phyloP scores from a whole-genome alignment of 2,113 vertebrate genomes.

The Tonatia bakeri region DNA sequence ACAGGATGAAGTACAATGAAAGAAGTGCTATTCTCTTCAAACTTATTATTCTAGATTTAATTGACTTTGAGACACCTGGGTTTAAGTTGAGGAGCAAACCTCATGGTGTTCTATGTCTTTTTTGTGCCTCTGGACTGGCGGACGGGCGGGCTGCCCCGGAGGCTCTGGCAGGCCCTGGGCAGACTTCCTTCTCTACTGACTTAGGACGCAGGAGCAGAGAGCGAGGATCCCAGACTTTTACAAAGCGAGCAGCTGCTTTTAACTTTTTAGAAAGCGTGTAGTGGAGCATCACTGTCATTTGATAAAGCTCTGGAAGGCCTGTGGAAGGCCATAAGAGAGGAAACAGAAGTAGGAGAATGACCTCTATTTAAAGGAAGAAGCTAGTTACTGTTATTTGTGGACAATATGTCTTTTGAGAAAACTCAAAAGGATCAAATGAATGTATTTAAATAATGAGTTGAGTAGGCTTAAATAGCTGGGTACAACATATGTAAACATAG shows the following conservation, averaged over 20 bases:
- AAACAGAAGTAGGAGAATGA: slow-evolving; percentile 9
- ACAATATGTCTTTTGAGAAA: not conserved
- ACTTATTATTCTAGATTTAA: not conserved
- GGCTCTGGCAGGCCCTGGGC: not conserved
- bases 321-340: not conserved
- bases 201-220: not conserved
- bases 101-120: not conserved
- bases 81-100: not conserved
- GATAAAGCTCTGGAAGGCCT: not conserved
- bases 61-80: not conserved
- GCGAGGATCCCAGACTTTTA: not conserved
- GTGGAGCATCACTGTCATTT: not conserved
- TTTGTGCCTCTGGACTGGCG: not conserved
- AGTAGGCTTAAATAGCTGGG: not conserved
- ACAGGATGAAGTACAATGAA: not conserved
- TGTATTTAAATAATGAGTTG: not conserved
- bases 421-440: not conserved
- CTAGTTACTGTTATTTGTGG: not conserved
- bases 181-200: not conserved
- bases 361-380: not conserved
- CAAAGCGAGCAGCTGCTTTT: not conserved
- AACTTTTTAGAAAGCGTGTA: not conserved
- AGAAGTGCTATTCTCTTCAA: not conserved
- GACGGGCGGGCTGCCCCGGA: not conserved
- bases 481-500: not conserved